Evolutionary conservation across 2,888 invertebrate genomes (phyloP), one percentile per base, ranked within the genome.

Genomic region (Schizaphis graminum): DNA sequence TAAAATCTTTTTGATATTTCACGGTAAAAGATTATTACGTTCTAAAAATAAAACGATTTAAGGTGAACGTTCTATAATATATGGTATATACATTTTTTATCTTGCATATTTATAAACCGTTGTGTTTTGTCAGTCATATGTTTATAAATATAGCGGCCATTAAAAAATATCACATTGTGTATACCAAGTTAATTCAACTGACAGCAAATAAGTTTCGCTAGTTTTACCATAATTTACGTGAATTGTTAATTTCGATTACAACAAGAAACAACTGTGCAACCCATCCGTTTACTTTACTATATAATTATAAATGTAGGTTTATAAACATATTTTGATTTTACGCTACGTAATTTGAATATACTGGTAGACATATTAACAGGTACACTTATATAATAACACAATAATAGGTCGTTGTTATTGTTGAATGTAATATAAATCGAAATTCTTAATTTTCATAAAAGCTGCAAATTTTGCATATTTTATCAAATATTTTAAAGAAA

Each of bases 111-210:
- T 47, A 47, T 21, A n/a, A 90, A 13, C n/a, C n/a, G 21, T 61
- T 44, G 44, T 89, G 61, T 89, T 89, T 89, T 61, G 61, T 89
- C 44, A 61, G 89, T 90, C 90, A 61, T 47, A 28, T 16, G 41
- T 47, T 47, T 90, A 67, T 61, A 90, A 90, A 90, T 77, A 67
- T 77, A 67, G 49, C 47, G 44, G 47, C 61, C 35, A 49, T 90
- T 67, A 67, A 90, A 88, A 90, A 67, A 35, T 77, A 49, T 90
- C n/a, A 49, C 35, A 11, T 24, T 49, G 35, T 49, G 67, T 67
- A n/a, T 90, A 67, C 47, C 26, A 24, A 67, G 49, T 90, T 90
- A 35, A 67, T 90, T 67, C 49, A 47, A 90, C 35, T 35, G 67
- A 90, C 67, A 86, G 7, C 86, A 28, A 86, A 86, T 86, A 47